Percentiles rank a stretch among this genome's conserved stretches.
phyloP scores from a whole-genome alignment of 2,888 invertebrate genomes.

The Odontocolon sp. region DNA sequence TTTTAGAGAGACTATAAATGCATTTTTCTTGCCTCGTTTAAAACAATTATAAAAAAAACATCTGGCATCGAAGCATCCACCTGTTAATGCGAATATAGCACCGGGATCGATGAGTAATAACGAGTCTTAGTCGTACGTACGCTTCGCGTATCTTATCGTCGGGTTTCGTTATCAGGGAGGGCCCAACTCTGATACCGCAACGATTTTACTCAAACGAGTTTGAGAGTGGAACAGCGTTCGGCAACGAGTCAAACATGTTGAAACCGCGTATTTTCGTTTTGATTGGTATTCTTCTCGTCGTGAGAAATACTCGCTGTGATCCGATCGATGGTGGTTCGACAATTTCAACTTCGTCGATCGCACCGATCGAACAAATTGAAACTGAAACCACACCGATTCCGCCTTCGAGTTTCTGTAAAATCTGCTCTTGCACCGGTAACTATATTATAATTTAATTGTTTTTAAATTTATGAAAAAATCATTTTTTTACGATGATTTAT shows the following conservation, averaged over 20 bases:
- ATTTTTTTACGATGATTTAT: not conserved
- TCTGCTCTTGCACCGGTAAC: conserved; percentile 56
- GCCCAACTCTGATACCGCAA: conserved; percentile 50
- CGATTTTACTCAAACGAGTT: conserved; percentile 22
- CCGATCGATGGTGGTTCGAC: not conserved
- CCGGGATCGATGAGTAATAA: conserved; percentile 59
- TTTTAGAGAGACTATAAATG: not conserved
- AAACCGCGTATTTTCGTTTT: conserved; percentile 28
- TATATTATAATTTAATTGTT: not conserved
- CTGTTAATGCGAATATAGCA: not conserved
- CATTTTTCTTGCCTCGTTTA: not conserved
- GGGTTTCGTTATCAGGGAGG: conserved; percentile 58
- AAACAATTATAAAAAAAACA: conserved; percentile 33
- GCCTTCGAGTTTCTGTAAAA: conserved; percentile 38
- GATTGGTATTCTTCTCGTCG: conserved; percentile 41
- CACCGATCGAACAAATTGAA: not conserved
- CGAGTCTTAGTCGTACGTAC: conserved; percentile 36
- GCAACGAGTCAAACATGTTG: conserved; percentile 40
- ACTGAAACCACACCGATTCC: not conserved
- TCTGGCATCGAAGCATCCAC: conserved; percentile 2
- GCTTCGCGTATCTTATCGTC: conserved; percentile 60
- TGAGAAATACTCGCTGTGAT: not conserved
- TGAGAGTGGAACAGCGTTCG: conserved; percentile 18
- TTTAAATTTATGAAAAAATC: not conserved
- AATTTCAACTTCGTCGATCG: not conserved